phyloP scores from a whole-genome alignment of 2,113 vertebrate species.

The Gymnorhina tibicen region DNA sequence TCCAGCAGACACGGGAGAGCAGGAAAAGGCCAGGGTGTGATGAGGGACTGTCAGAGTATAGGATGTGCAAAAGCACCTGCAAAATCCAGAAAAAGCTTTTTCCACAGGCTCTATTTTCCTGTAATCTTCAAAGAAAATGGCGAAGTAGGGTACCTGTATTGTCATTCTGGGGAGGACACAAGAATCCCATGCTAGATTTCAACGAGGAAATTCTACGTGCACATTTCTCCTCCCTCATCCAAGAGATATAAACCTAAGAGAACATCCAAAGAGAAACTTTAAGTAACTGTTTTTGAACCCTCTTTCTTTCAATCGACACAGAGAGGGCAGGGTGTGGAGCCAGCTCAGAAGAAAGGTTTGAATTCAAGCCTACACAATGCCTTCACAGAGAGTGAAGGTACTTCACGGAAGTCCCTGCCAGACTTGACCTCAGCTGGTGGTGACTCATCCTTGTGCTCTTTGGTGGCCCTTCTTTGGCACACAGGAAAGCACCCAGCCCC shows the following conservation, averaged over 20 bases:
- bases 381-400: not conserved
- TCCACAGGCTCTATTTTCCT: not conserved
- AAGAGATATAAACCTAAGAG: not conserved
- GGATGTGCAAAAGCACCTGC: not conserved
- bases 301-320: not conserved
- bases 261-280: not conserved
- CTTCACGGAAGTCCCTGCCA: not conserved
- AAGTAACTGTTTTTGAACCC: not conserved
- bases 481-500: not conserved
- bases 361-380: not conserved
- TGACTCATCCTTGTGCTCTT: not conserved
- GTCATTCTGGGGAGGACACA: not conserved
- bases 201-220: not conserved
- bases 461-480: not conserved
- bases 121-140: not conserved
- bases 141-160: not conserved
- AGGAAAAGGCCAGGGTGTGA: not conserved
- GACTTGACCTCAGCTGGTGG: rapidly evolving
- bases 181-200: not conserved
- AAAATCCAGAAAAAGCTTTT: not conserved
- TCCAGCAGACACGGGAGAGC: not conserved
- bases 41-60: rapidly evolving
- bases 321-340: not conserved
- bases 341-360: not conserved
- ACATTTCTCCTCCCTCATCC: not conserved